phyloP scores from a whole-genome alignment of 64 coral and sea anemone species.

The Montipora sp. region DNA sequence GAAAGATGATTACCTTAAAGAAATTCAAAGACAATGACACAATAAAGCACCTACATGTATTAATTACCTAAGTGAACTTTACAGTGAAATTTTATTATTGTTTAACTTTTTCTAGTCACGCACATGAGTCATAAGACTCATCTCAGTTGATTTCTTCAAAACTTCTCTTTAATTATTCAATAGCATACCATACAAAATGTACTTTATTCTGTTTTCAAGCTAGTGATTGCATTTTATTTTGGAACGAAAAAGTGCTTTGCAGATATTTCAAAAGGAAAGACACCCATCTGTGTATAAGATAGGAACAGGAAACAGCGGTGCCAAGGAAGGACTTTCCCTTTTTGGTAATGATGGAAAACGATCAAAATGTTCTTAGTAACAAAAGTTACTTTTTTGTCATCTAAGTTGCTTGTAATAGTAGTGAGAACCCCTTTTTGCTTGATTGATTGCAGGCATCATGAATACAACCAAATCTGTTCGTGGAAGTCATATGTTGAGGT shows the following conservation, averaged over 20 bases:
- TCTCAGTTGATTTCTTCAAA: neutral
- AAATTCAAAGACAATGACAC: no score
- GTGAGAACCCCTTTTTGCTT: neutral
- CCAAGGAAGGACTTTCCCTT: slow-evolving; percentile 95
- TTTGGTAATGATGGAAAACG: slow-evolving; percentile 69
- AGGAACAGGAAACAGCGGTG: slow-evolving; percentile 71
- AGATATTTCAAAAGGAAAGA: slow-evolving; percentile 96
- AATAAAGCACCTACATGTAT: no score
- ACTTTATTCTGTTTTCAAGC: neutral
- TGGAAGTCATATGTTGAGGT: slow-evolving; percentile 93
- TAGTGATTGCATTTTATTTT: neutral
- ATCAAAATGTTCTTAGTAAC: neutral
- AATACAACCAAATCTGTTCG: slow-evolving; percentile 90
- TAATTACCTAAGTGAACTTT: no score
- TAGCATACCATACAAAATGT: neutral
- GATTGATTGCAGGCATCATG: slow-evolving; percentile 72
- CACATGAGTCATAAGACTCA: no score
- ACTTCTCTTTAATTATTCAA: neutral
- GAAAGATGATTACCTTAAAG: no score
- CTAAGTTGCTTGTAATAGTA: neutral
- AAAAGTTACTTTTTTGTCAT: neutral
- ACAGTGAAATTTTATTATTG: no score
- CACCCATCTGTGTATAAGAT: slow-evolving; percentile 95
- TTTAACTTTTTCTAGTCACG: no score
- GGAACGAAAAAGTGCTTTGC: slow-evolving; percentile 71